Evolutionary conservation across 2,797 vertebrate genomes (phyloP).

Genomic region (Gobio occitaniae): DNA sequence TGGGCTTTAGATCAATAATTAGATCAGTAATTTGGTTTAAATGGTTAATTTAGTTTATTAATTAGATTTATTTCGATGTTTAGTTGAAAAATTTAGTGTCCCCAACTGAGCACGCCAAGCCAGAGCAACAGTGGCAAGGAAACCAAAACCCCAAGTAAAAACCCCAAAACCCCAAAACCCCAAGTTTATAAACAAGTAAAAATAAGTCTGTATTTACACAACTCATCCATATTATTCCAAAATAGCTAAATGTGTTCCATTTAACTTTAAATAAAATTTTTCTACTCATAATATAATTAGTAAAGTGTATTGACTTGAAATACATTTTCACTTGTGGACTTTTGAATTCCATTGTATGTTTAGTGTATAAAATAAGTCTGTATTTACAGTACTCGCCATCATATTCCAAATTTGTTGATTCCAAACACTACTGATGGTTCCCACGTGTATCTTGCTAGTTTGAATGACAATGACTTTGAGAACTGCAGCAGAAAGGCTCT

Average conservation of each 20-base stretch:
- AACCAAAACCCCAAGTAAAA: too few relatives aligned
- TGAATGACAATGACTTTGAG: slow-evolving; percentile 1
- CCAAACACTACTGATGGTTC: neutral
- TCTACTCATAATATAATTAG: neutral
- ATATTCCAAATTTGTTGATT: neutral
- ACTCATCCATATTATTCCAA: neutral
- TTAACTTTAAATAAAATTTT: neutral
- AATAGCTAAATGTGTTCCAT: neutral
- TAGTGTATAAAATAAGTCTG: neutral
- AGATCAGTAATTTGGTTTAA: too few relatives aligned
- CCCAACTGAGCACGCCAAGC: too few relatives aligned
- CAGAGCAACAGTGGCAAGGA: too few relatives aligned
- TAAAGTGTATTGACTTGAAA: neutral
- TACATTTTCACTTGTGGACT: neutral
- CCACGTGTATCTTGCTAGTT: neutral
- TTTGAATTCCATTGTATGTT: neutral
- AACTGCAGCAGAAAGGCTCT: neutral
- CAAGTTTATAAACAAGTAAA: neutral
- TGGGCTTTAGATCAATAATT: too few relatives aligned
- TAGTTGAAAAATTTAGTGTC: too few relatives aligned
- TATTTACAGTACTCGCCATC: neutral
- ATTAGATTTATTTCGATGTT: too few relatives aligned
- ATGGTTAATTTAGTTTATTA: too few relatives aligned
- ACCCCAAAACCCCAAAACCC: too few relatives aligned
- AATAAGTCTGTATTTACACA: neutral